Base-by-base conservation (phyloP, 30 jellyfish, hydroid and myxozoan genomes). In the Sanderia malayensis region DNA sequence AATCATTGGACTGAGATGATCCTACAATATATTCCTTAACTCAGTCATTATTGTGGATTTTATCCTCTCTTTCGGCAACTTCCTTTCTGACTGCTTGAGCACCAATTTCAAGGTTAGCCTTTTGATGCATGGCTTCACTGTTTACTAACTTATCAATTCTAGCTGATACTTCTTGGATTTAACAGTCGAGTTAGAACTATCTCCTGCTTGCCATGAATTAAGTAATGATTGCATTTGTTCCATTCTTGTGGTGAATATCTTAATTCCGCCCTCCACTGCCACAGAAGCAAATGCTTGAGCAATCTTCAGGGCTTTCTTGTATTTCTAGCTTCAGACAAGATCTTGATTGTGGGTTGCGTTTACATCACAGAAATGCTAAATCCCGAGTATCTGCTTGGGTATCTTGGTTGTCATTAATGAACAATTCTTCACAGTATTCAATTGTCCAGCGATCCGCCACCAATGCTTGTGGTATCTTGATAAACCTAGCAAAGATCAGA, bases 231-330 rank as follows among this genome's bases (percentile, higher is more conserved):
- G n/a, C 85, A 73, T 26, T 10, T 31, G 33, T 15, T 17, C 80
- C 79, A 73, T 53, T 29, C 79, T 27, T 13, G 45, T 68, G 18
- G 62, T 31, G 53, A 73, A 73, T 53, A 58, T 28, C 37, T 31
- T 24, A 84, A 75, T 75, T 59, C 84, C 81, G 64, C 84, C 87
- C 52, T 75, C 87, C 60, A 75, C n/a, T 31, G 63, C 74, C 69
- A 55, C 81, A 59, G 87, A 75, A 28, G 83, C 84, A 23, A 75
- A 26, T 13, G 34, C 46, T 45, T 59, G 11, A 28, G 86, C 82
- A n/a, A 31, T 18, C 21, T 52, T 53, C 52, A 17, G 47, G 82
- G 9, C 30, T n/a, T n/a, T n/a, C n/a, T n/a, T n/a, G n/a, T n/a
- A n/a, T n/a, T n/a, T n/a, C n/a, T n/a, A n/a, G n/a, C 63, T 31